Evolutionary conservation across 2,888 invertebrate species (phyloP), one percentile per base, ranked within the genome.

Genomic region (Neuroscelio doddi): DNA sequence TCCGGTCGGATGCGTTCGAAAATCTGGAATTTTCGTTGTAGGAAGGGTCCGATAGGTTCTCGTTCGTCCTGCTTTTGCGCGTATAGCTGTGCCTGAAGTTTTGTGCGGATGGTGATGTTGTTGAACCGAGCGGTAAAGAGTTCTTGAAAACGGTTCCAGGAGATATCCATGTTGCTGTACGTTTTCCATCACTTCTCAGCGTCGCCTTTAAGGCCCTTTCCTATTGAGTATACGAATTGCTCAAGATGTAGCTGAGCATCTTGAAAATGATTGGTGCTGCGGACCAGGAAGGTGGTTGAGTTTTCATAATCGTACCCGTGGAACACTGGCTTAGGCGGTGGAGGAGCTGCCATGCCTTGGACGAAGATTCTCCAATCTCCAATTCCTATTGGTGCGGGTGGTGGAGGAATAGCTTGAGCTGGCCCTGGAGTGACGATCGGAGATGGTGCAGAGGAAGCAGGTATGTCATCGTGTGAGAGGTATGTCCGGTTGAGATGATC

Each of bases 181-280:
- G 9, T 15, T 4, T 32, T 32, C 52, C 56, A 65, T 57, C 56
- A 65, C 34, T 61, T 65, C 7, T 32, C 49, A 1, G 47, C 47
- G 0, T 26, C 27, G 1, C 36, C 36, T 8, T 36, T 47, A 1
- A 47, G 26, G 1, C 36, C 47, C 3, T 14, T 24, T 1, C 15
- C 32, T 1, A 36, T 26, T 1, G 2, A 14, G 34, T 12, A 2
- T 12, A 8, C 3, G 34, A 15, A 34, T 2, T 34, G 12, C 3
- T 2, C 14, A 9, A 3, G 3, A 4, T 12, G 34, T 7, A 34
- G 5, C 3, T 34, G 12, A n/a, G n/a, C 5, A 4, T 4, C 39
- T 9, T 3, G 17, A 9, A 42, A 49, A 14, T 49, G 10, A n/a
- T 26, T 9, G n/a, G 17, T 9, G 9, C 41, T 46, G 1, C 26